Evolutionary conservation across 2,888 invertebrate species (phyloP).

Genomic region (Ommatoiulus sabulosus): DNA sequence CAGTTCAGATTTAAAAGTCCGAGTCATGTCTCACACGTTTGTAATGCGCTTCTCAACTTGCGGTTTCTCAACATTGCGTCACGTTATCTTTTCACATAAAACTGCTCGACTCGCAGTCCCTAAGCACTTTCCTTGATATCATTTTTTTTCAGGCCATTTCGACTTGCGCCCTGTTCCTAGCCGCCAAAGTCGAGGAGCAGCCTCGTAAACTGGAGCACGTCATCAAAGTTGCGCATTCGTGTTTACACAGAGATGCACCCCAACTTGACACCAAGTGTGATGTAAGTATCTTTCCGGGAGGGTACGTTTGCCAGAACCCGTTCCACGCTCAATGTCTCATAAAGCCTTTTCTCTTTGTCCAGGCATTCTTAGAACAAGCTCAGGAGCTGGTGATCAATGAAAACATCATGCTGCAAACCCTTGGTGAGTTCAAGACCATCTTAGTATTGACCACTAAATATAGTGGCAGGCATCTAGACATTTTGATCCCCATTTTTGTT

Average conservation of each 20-base stretch:
- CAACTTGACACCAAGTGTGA: constrained; percentile 80
- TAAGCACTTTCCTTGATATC: background rate
- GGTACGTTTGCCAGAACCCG: background rate
- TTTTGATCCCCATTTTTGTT: no score
- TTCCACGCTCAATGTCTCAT: background rate
- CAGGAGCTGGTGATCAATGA: constrained; percentile 97
- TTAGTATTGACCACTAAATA: no score
- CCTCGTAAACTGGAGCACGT: constrained; percentile 98
- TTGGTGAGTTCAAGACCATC: constrained; percentile 71
- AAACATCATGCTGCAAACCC: constrained; percentile 94
- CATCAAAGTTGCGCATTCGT: constrained; percentile 90
- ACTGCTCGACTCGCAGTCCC: background rate
- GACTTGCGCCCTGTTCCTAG: constrained; percentile 93
- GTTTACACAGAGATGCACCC: constrained; percentile 76
- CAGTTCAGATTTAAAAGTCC: no score
- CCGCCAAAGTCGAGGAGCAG: constrained; percentile 99
- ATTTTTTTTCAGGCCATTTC: constrained; percentile 78
- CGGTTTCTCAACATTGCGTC: no score
- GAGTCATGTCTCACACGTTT: no score
- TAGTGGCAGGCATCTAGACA: no score
- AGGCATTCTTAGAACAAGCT: constrained; percentile 79
- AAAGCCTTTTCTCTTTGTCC: constrained; percentile 61
- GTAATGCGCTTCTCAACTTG: no score
- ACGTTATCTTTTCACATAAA: no score
- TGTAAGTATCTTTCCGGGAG: constrained; percentile 67